Conservation (phyloP, 2,113 vertebrate genomes). For the Tyto alba region DNA sequence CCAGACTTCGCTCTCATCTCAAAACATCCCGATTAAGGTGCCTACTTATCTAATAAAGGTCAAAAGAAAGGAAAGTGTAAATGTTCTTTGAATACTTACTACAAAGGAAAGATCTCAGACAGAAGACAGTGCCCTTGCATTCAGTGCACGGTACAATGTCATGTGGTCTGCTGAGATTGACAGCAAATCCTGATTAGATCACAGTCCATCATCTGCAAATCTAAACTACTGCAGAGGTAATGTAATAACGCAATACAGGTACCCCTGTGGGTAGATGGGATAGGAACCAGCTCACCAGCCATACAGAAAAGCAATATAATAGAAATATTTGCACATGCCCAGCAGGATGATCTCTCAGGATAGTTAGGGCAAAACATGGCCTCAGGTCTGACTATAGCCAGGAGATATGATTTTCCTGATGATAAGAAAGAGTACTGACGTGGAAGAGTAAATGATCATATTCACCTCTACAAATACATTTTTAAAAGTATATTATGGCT, state of each 20-base stretch:
- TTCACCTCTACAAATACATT: neutral
- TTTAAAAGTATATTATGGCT: neutral
- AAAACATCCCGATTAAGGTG: neutral
- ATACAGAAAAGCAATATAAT: neutral
- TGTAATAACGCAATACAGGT: neutral
- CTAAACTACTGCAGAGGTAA: neutral
- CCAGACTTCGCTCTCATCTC: conserved; percentile 16
- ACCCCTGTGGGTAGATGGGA: neutral
- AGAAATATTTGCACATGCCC: neutral
- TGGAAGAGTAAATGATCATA: neutral
- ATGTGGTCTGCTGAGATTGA: neutral
- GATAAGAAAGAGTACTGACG: neutral
- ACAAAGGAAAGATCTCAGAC: neutral
- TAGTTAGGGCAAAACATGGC: neutral
- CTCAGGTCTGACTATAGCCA: neutral
- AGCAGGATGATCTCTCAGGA: neutral
- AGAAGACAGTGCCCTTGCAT: neutral
- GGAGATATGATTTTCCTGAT: neutral
- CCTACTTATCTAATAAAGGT: conserved; percentile 55
- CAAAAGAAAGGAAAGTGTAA: conserved; percentile 34
- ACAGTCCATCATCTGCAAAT: neutral
- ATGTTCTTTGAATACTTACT: neutral
- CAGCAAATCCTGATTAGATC: neutral
- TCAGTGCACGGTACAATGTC: neutral
- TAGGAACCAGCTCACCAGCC: neutral